Base-by-base conservation (phyloP, 2,888 invertebrate species). In the Tenthredo livida region DNA sequence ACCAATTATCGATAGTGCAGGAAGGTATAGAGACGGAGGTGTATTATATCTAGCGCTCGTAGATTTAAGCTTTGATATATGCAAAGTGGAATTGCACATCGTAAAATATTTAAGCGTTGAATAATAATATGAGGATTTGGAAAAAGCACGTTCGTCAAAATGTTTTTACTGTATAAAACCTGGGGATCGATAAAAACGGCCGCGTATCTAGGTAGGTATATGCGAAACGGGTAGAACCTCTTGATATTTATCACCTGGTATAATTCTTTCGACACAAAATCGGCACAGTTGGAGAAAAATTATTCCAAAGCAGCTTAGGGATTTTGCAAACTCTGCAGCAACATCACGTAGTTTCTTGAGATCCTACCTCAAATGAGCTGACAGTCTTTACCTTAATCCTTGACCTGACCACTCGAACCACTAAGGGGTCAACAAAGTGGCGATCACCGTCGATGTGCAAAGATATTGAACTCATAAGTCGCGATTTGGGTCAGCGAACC, bases 401-500 rank as follows among this genome's bases (percentile, higher is more conserved):
- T 58, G 58, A 61, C 58, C 78, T 25, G 21, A 25, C 33, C 61
- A 61, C 37, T 80, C 37, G 4, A 61, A n/a, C 6, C 33, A 25
- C 21, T 58, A 21, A 33, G 33, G 40, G 78, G 37, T 80, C 58
- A 80, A 80, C 37, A 40, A 21, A 40, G 61, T 33, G 12, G 9
- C 78, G 61, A 80, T 61, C 58, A 80, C 17, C 78, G n/a, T 40
- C 37, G 61, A 40, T 61, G 7, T 40, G 78, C 58, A 17, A 80
- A 61, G 58, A 80, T 80, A 80, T 80, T 80, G 78, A 80, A 80
- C 40, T 61, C 12, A 61, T 61, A 80, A 80, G 78, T 61, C 58
- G 15, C 40, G 78, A 80, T 80, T 80, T 37, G 78, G 61, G 78
- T 80, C 78, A 80, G 21, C n/a, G 78, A 61, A 80, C 78, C 61